Conservation (phyloP, 2,888 invertebrate genomes). For the Furcula furcula region DNA sequence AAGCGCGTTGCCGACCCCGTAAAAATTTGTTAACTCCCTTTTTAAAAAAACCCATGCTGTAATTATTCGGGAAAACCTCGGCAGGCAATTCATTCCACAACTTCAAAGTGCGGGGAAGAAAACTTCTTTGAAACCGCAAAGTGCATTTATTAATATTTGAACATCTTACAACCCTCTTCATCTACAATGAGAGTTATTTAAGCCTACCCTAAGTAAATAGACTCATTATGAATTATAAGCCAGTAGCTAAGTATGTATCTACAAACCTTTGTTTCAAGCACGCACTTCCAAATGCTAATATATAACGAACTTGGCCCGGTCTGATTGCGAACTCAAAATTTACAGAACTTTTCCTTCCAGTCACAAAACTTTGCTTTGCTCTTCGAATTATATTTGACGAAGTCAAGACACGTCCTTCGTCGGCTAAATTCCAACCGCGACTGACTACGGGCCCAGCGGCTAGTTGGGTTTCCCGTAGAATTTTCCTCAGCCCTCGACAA, state of each 20-base stretch:
- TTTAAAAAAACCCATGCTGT: no score
- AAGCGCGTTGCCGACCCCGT: no score
- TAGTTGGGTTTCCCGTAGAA: conserved; percentile 30
- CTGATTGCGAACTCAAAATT: conserved; percentile 34
- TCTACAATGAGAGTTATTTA: no score
- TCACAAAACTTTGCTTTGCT: conserved; percentile 53
- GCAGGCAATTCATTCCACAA: no score
- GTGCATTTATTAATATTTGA: no score
- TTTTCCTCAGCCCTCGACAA: conserved; percentile 13
- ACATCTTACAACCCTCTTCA: no score
- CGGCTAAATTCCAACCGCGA: conserved; percentile 34
- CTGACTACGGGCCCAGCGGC: conserved; percentile 31
- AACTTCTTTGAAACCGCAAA: no score
- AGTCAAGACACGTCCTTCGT: conserved; percentile 32
- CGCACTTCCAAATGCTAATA: conserved; percentile 34
- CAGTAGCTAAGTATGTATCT: no score
- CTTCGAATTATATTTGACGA: conserved; percentile 34
- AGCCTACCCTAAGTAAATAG: conserved; percentile 9
- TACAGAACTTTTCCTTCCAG: conserved; percentile 39
- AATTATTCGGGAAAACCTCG: no score
- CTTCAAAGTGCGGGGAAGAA: no score
- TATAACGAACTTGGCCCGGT: conserved; percentile 30
- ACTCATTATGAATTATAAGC: no score
- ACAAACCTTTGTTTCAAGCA: conserved; percentile 38
- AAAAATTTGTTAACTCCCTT: no score